Evolutionary conservation across 2,113 vertebrate genomes (phyloP), one percentile per base, ranked within the genome.

Genomic region (Dinomys branickii): DNA sequence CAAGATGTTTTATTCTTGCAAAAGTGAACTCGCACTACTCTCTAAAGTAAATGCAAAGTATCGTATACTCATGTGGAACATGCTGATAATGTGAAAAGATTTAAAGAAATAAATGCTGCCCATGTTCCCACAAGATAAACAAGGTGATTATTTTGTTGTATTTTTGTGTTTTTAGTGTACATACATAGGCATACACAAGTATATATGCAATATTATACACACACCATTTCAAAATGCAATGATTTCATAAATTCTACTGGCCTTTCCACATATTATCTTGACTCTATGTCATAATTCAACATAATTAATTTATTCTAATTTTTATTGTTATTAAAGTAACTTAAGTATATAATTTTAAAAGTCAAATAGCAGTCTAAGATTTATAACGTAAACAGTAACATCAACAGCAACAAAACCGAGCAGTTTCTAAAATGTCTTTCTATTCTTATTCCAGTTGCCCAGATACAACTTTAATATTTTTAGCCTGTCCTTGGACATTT

Each of bases 181-280:
- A 3, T 83, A 50, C 12, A 47, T 1, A 77, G 7, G 77, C 35
- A 73, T 44, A 91, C 4, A 22, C 20, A 95, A 38, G 7, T 28
- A 35, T 14, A 47, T 67, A 80, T 35, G 17, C 50, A 41, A 88
- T 30, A 73, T 30, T 20, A 24, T 63, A 7, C 28, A 94, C 3
- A 94, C 0, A 92, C 19, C 41, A 71, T 94, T 95, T 63, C 2
- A 85, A 96, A 86, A 78, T 73, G 16, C 20, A 89, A 73, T 91
- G 63, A 71, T 80, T 85, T 88, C 52, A 89, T 89, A 93, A 81
- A 90, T 77, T 30, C 13, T 80, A 81, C 58, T 83, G 26, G 17
- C 1, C 56, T 94, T 93, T 90, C 24, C 41, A 80, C 0, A 24
- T 82, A 35, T 50, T 12, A 85, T 80, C 47, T 26, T 75, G 67